Evolutionary conservation across 1,140 invertebrate genomes (phyloP), one percentile per base, ranked within the genome.

Genomic region (Anthonomus grandis): DNA sequence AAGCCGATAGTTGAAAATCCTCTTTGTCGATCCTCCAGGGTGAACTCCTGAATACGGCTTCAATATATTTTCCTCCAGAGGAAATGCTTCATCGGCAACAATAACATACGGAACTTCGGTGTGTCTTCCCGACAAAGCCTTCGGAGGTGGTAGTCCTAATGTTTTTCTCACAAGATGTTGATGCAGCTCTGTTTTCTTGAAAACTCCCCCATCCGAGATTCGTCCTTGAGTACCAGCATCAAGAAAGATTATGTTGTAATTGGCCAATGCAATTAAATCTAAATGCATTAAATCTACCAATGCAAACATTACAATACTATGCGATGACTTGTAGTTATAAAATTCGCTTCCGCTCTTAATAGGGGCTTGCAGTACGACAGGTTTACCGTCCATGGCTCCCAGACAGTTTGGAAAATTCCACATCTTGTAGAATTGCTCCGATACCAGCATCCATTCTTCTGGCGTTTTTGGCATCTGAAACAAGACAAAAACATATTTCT

Each of bases 331-430:
- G 44, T 64, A 62, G 38, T 64, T 62, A 45, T 21, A 64, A 48
- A 42, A 62, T 39, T 59, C 46, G 4, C 38, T 41, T 15, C 60
- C 63, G 15, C 52, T 49, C 6, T 58, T 47, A 17, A 17, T 23
- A 18, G 64, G 64, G 25, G 52, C 50, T 48, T 54, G 39, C 4
- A 65, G 19, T 2, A 53, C 18, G 8, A 65, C 41, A 31, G 59
- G 74, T 57, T 75, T 78, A 13, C 74, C 73, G 62, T 77, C 75
- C 5, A 78, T 58, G n/a, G 72, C 69, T 12, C 75, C 75, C 18
- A 73, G 47, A 50, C 74, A 76, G 60, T 75, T 63, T 22, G 74
- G 76, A 57, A 77, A 74, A 39, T 74, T 62, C 67, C 72, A 74
- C 38, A 57, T 31, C 18, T 38, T 44, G 17, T 57, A 9, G 60